Evolutionary conservation across 2,888 invertebrate genomes (phyloP), one percentile per base, ranked within the genome.

Genomic region (Camptogramma bilineatum): DNA sequence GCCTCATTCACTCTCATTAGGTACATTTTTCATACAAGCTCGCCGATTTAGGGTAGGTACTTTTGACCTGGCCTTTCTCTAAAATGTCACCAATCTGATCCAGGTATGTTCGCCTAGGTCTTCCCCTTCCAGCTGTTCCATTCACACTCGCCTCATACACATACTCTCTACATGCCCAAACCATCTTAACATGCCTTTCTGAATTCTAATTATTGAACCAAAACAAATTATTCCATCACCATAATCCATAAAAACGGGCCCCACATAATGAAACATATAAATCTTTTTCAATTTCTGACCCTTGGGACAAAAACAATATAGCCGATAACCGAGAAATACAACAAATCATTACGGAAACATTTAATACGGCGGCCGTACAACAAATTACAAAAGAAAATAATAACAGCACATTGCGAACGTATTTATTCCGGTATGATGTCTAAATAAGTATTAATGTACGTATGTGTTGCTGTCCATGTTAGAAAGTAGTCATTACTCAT

Each of bases 351-450:
- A 70, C 58, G 56, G 62, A 67, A 68, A 73, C 62, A 71, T 68
- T 70, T 70, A 67, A 69, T 67, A 61, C 55, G 39, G 67, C 63
- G 68, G 62, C 77, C 73, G 66, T 69, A 52, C 70, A 74, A 76
- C 81, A 84, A 84, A 85, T 86, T 85, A 83, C 84, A 59, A 55
- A 55, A 55, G 58, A 62, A 62, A 65, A 66, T 69, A 62, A 58
- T 64, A 68, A 78, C 79, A 79, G 77, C 42, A 62, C 64, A 57
- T 60, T 61, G 76, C 80, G 75, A 80, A 80, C 79, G 80, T 84
- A 86, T 86, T 87, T 87, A 86, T 88, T 81, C 77, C 79, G 62
- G 78, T 74, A 81, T 84, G 81, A 84, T 80, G 79, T 83, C 85
- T 86, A 84, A 84, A 87, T 83, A 78, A 74, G 77, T 80, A 80